Evolutionary conservation across 2,888 invertebrate species (phyloP), one percentile per base, ranked within the genome.

Genomic region (Chrysodeixis includens): DNA sequence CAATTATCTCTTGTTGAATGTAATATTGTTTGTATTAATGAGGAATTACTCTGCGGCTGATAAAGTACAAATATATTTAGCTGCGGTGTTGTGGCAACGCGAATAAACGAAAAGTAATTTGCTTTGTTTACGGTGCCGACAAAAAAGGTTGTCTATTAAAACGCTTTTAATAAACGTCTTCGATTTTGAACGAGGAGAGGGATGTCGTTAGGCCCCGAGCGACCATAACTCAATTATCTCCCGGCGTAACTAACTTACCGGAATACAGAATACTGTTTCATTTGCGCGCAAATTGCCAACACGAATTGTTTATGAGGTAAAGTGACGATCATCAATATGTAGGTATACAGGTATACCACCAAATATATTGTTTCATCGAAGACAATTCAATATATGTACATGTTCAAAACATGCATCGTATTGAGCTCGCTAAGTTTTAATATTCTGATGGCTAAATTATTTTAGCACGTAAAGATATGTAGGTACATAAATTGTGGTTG

Each of bases 151-250:
- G 65, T 67, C 63, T 73, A 78, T 75, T 74, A 75, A 72, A 83
- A 75, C 55, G 68, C 64, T 72, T 83, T 84, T 84, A 79, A 84
- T 83, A 80, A 79, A 69, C 76, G 78, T 71, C 66, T 75, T 79
- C 80, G 75, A 81, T 74, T 80, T 66, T 64, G 40, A 67, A 63
- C 54, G 70, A 71, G 71, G 72, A 66, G 66, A 66, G 66, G 71
- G 84, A 82, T 76, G 79, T 76, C 69, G 79, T 78, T 75, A 74
- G 44, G 57, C 64, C 73, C 52, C 22, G 51, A 66, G 66, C 71
- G 66, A 62, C 73, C 76, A 67, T 86, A 86, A 87, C 74, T 83
- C 76, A 83, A 86, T 88, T 87, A 81, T 61, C 64, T 62, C 53
- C 56, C 70, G 56, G 54, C 59, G 49, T 80, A 80, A 80, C 79